Percentiles rank a stretch among this genome's conserved stretches.
Evolutionary conservation across 2,888 invertebrate species (phyloP).

Genomic region (Leucozona laternaria): DNA sequence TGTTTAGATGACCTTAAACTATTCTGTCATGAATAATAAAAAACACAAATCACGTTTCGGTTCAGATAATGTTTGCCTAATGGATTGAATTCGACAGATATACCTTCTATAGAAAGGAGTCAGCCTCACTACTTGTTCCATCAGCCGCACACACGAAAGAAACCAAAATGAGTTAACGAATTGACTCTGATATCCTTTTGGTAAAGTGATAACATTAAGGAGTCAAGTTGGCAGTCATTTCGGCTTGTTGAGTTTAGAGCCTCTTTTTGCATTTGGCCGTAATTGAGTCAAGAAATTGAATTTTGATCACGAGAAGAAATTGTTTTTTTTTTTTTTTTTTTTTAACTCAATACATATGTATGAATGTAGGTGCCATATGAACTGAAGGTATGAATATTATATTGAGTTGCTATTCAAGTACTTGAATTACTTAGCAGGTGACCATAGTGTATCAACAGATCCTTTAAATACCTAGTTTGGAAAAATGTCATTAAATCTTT

Average conservation of each 20-base stretch:
- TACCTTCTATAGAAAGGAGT: not conserved
- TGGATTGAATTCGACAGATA: constrained; percentile 72
- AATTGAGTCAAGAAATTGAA: constrained; percentile 53
- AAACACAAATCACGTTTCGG: constrained; percentile 74
- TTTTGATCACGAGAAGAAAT: constrained; percentile 28
- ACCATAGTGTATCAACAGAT: too few species aligned
- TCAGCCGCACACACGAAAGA: not conserved
- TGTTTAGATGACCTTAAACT: constrained; percentile 75
- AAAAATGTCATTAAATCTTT: too few species aligned
- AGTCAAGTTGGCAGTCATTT: constrained; percentile 37
- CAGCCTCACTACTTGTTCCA: not conserved
- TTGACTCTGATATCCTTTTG: constrained; percentile 41
- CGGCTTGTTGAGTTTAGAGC: constrained; percentile 38
- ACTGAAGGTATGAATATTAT: too few species aligned
- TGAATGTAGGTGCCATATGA: too few species aligned
- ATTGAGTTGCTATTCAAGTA: too few species aligned
- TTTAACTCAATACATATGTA: not conserved
- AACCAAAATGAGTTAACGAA: constrained; percentile 48
- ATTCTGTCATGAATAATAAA: constrained; percentile 75
- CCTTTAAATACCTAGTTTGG: too few species aligned
- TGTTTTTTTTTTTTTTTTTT: not conserved
- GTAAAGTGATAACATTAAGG: constrained; percentile 59
- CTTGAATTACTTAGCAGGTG: too few species aligned
- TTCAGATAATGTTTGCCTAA: constrained; percentile 74
- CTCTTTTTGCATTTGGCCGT: constrained; percentile 10